Conservation (phyloP, 2,113 vertebrate genomes). For the Syngnathus scovelli region DNA sequence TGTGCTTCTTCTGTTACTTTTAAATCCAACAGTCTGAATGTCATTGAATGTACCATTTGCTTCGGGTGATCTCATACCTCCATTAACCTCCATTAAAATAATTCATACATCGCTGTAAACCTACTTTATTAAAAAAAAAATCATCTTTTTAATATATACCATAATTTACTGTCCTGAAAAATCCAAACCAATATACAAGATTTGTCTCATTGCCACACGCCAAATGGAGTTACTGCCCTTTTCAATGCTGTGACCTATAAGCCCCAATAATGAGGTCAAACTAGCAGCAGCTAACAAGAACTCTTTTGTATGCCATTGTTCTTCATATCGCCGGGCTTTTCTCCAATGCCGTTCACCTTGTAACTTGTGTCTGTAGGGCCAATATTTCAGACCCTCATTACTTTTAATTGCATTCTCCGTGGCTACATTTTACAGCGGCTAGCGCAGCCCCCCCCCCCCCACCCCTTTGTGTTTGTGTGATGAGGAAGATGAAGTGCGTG, state of each 20-base stretch:
- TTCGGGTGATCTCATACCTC: not conserved
- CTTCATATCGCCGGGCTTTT: conserved; percentile 9
- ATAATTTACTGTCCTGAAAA: not conserved
- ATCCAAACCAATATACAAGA: not conserved
- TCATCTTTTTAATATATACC: not conserved
- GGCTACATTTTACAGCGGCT: not conserved
- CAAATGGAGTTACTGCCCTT: conserved; percentile 43
- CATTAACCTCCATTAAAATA: too few relatives aligned
- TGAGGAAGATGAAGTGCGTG: not conserved
- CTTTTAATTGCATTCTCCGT: conserved; percentile 16
- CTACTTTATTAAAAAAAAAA: too few relatives aligned
- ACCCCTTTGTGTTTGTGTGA: conserved; percentile 6
- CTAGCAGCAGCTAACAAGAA: conserved; percentile 46
- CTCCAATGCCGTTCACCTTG: conserved; percentile 5
- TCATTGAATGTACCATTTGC: not conserved
- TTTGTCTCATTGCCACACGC: conserved; percentile 10
- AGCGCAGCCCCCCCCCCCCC: too few relatives aligned
- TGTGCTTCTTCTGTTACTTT: not conserved
- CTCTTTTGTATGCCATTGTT: conserved; percentile 44
- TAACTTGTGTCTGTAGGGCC: conserved; percentile 5
- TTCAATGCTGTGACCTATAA: conserved; percentile 21
- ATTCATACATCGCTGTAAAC: too few relatives aligned
- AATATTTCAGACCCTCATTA: conserved; percentile 6
- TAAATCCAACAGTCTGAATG: not conserved
- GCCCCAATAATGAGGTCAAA: conserved; percentile 53